Conservation (phyloP, 2,888 invertebrate species). For the Galerucella calmariensis region DNA sequence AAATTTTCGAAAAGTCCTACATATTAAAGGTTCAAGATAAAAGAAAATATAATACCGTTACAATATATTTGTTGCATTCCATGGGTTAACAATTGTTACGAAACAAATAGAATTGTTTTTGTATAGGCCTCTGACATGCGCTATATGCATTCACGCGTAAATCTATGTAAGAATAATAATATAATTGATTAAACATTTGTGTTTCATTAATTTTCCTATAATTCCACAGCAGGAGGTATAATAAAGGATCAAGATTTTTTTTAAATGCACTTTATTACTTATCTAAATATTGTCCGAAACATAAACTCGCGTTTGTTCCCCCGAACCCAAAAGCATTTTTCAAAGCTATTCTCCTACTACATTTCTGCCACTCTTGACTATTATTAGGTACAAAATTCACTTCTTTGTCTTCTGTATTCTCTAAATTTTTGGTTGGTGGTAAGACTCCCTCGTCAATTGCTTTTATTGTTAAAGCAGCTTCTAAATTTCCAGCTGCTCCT, state of each 20-base stretch:
- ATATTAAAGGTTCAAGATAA: conserved; percentile 23
- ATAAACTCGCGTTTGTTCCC: conserved; percentile 94
- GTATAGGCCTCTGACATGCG: conserved; percentile 50
- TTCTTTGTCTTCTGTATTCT: conserved; percentile 72
- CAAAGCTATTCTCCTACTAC: conserved; percentile 76
- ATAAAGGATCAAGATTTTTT: too few relatives aligned
- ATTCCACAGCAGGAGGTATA: too few relatives aligned
- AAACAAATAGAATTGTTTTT: conserved; percentile 58
- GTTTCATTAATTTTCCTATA: background rate
- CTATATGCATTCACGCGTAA: conserved; percentile 49
- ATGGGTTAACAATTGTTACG: conserved; percentile 62
- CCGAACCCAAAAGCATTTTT: conserved; percentile 99
- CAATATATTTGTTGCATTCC: conserved; percentile 64
- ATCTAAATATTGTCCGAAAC: conserved; percentile 68
- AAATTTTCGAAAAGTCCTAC: background rate
- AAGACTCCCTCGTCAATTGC: conserved; percentile 79
- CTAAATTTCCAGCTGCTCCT: conserved; percentile 97
- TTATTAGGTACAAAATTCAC: conserved; percentile 77
- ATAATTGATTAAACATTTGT: conserved; percentile 30
- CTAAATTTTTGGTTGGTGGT: conserved; percentile 91
- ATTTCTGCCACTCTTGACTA: conserved; percentile 69
- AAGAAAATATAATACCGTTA: conserved; percentile 39
- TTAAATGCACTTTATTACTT: conserved; percentile 8
- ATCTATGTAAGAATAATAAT: conserved; percentile 55
- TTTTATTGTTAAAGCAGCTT: conserved; percentile 85